These are phyloP conservation scores for Halocynthia roretzi DNA, from an alignment of 23 tunicate species.

Conservation along the genomic window DNA sequence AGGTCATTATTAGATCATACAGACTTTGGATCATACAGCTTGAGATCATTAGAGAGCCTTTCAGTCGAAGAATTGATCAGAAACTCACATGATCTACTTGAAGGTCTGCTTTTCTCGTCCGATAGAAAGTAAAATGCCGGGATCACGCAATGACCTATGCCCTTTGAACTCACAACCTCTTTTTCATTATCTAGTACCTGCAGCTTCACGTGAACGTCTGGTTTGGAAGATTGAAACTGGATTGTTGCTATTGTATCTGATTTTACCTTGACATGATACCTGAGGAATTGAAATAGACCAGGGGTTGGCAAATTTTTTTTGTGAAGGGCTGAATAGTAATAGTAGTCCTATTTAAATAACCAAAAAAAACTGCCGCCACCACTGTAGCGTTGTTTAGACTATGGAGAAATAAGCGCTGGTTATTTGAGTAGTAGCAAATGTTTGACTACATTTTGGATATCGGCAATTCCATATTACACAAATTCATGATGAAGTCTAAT, in stretches of 20 bases:
- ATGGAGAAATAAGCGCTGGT: too few species aligned
- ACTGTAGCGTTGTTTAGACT: too few species aligned
- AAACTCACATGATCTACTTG: slow-evolving; percentile 52
- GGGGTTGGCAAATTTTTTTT: too few species aligned
- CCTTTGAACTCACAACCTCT: slow-evolving; percentile 34
- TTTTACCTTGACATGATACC: slow-evolving; percentile 43
- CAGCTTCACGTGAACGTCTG: slow-evolving; percentile 45
- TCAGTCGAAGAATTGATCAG: background rate
- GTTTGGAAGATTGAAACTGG: slow-evolving; percentile 73
- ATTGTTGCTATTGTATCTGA: slow-evolving; percentile 49
- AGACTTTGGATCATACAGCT: background rate
- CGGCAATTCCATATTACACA: too few species aligned
- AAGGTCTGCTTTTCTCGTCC: slow-evolving; percentile 13
- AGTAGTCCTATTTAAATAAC: too few species aligned
- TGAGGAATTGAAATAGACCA: too few species aligned
- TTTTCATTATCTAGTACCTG: slow-evolving; percentile 63
- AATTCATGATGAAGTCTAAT: too few species aligned
- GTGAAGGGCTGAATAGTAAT: too few species aligned
- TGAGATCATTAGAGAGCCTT: background rate
- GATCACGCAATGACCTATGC: slow-evolving; percentile 78
- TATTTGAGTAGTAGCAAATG: too few species aligned
- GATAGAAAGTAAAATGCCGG: slow-evolving; percentile 69
- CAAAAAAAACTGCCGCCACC: too few species aligned
- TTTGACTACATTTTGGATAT: too few species aligned
- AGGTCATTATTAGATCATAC: background rate